A percentile compares a stretch with the other conserved stretches of the same genome.
phyloP scores from a whole-genome alignment of 2,888 invertebrate species.

The Malthinus seriepunctatus region DNA sequence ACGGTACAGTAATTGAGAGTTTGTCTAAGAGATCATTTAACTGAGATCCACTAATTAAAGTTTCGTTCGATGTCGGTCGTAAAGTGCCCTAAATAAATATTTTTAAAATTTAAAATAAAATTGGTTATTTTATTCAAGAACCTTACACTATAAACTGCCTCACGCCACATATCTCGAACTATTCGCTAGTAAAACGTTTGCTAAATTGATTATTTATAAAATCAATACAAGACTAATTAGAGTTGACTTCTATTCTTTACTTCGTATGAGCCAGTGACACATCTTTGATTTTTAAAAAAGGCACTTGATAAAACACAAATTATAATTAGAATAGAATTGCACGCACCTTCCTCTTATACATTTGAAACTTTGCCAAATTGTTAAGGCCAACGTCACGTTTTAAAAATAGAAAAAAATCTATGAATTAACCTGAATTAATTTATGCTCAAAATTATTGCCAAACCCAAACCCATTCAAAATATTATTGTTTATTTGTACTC shows the following conservation, averaged over 20 bases:
- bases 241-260: no score
- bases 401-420: neutral
- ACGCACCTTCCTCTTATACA: constrained; percentile 3
- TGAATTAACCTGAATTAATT: no score
- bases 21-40: constrained; percentile 41
- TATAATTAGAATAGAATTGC: constrained; percentile 3
- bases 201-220: no score
- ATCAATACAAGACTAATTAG: no score
- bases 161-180: constrained; percentile 33
- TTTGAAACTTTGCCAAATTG: constrained; percentile 5
- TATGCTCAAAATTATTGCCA: no score
- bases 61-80: constrained; percentile 35
- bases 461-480: no score
- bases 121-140: neutral
- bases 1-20: constrained; percentile 34
- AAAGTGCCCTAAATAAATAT: constrained; percentile 44
- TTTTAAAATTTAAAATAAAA: neutral
- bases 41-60: constrained; percentile 36
- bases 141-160: constrained; percentile 37
- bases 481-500: no score
- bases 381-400: neutral
- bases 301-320: neutral
- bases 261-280: neutral
- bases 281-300: constrained; percentile 2
- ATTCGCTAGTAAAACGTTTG: neutral